phyloP scores from a whole-genome alignment of 2,797 vertebrate species.

The Sebastes baramenuke region DNA sequence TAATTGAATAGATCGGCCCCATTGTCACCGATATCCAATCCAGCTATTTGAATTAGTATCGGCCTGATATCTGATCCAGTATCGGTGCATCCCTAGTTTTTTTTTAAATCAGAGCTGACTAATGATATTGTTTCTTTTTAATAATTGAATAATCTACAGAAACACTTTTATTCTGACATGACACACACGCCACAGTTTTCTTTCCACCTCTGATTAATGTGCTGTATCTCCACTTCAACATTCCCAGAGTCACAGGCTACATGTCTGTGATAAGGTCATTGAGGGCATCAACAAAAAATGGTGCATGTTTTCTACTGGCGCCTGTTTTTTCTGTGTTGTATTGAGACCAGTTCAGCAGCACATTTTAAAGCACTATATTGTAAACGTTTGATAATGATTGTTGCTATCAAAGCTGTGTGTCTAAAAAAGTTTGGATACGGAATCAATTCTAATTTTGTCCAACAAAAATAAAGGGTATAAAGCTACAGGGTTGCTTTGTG shows the following conservation, averaged over 20 bases:
- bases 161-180: background rate
- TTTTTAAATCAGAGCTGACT: background rate
- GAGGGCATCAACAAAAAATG: background rate
- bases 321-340: constrained; percentile 43
- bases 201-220: constrained; percentile 28
- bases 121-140: background rate
- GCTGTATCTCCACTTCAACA: constrained; percentile 31
- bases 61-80: no score
- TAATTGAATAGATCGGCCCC: no score
- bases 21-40: no score
- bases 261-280: background rate
- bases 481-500: background rate
- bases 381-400: constrained; percentile 16
- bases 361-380: constrained; percentile 58
- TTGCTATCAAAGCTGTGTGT: constrained; percentile 25
- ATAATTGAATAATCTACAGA: background rate
- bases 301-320: constrained; percentile 49
- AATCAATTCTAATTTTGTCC: constrained; percentile 25
- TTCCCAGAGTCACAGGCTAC: constrained; percentile 19
- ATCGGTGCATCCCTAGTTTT: no score
- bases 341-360: constrained; percentile 16
- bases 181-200: background rate
- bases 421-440: constrained; percentile 7
- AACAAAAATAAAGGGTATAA: constrained; percentile 57
- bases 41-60: no score